Evolutionary conservation across 2,888 invertebrate genomes (phyloP).

Genomic region (Zeuzera pyrina): DNA sequence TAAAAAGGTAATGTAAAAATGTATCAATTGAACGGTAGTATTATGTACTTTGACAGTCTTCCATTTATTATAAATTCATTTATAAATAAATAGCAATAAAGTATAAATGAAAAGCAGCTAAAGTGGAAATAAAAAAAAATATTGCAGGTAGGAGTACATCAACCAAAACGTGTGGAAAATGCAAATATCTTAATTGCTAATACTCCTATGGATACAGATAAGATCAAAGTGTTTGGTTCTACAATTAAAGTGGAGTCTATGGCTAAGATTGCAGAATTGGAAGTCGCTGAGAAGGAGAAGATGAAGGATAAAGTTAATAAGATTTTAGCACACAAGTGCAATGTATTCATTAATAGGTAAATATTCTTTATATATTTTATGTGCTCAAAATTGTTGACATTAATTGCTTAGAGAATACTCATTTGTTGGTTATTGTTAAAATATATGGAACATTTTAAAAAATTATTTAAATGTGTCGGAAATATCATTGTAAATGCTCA

Average conservation of each 20-base stretch:
- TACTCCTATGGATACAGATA: conserved; percentile 99
- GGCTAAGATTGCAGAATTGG: conserved; percentile 97
- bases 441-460: too few species aligned
- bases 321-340: conserved; percentile 94
- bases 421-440: too few species aligned
- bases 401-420: too few species aligned
- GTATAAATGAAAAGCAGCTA: too few species aligned
- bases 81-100: conserved; percentile 2
- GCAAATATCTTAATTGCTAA: conserved; percentile 98
- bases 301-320: conserved; percentile 99
- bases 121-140: too few species aligned
- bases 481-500: too few species aligned
- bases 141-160: conserved; percentile 90
- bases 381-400: too few species aligned
- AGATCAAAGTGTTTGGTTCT: conserved; percentile 98
- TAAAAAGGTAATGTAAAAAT: conserved; percentile 93
- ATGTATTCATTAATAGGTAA: conserved; percentile 96
- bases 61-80: too few species aligned
- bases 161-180: conserved; percentile 95
- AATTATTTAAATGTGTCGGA: too few species aligned
- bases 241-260: conserved; percentile 93
- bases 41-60: too few species aligned
- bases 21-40: too few species aligned
- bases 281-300: conserved; percentile 98
- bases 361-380: conserved; percentile 4